phyloP scores from a whole-genome alignment of 2,113 vertebrate species.

The Thomomys bottae region DNA sequence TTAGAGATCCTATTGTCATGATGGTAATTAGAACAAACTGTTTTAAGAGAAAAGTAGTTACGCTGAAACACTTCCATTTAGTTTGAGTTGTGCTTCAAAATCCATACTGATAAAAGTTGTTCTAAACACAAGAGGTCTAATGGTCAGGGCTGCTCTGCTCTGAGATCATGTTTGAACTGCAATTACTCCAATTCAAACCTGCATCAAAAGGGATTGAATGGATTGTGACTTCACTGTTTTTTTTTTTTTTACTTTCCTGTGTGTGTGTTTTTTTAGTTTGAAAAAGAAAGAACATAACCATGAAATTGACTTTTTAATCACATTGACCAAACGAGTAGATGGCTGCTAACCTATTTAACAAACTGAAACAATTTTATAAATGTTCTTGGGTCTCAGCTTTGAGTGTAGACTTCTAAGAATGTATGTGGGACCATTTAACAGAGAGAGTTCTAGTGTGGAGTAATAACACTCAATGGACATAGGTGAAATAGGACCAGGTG shows the following conservation, averaged over 20 bases:
- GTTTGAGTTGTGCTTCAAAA: conserved; percentile 73
- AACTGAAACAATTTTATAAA: conserved; percentile 37
- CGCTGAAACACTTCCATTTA: conserved; percentile 65
- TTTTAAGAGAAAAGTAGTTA: background rate
- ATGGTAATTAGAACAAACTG: conserved; percentile 53
- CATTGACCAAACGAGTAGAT: conserved; percentile 32
- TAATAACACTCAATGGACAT: too few species aligned
- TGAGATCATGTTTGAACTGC: conserved; percentile 38
- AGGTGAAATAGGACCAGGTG: too few species aligned
- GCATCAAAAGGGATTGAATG: conserved; percentile 52
- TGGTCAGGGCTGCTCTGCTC: conserved; percentile 55
- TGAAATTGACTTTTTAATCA: conserved; percentile 46
- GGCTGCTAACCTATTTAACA: conserved; percentile 14
- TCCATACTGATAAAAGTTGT: conserved; percentile 55
- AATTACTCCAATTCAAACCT: conserved; percentile 65
- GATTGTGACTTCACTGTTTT: conserved; percentile 17
- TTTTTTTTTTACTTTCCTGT: too few species aligned
- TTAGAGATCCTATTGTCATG: conserved; percentile 4
- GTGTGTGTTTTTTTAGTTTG: conserved; percentile 65
- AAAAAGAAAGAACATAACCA: conserved; percentile 43
- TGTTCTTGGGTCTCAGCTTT: background rate
- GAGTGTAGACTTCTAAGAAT: too few species aligned
- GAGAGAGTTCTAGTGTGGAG: too few species aligned
- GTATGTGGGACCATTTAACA: too few species aligned
- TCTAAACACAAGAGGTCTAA: conserved; percentile 64